Evolutionary conservation across 2,888 invertebrate genomes (phyloP), one percentile per base, ranked within the genome.

Genomic region (Stenodema calcarata): DNA sequence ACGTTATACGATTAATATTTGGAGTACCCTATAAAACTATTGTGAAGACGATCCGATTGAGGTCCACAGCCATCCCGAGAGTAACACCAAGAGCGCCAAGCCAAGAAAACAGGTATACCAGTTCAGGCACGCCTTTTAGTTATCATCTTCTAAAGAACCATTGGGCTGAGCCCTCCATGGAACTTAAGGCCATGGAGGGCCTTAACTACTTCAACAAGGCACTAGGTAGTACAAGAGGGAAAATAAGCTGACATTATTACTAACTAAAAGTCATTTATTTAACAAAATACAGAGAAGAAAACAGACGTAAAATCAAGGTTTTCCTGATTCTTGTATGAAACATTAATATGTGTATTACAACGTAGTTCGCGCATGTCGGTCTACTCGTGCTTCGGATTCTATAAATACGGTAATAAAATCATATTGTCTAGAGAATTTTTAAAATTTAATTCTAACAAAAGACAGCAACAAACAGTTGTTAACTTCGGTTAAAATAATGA

Each of bases 251-350:
- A 16, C 30, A 41, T n/a, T 18, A 54, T 35, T 28, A 23, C 84
- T 84, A 84, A 84, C 84, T 84, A 84, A 73, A 84, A 84, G 70
- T 84, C 84, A 54, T 84, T 84, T 84, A 84, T 84, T 84, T 73
- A 84, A 84, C 84, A 84, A 84, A 84, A 70, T 84, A 84, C 84
- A 73, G 75, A 35, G 73, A 27, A 73, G 73, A 47, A 75, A 84
- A 84, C 84, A 44, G 44, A 75, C 73, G 47, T 47, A 80, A 50
- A 54, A 80, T 80, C 47, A 54, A 30, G 14, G 54, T 30, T 80
- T 80, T 54, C 80, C 54, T 16, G 80, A 50, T 80, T 54, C 28
- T n/a, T 27, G 54, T 54, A 80, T 16, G 50, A 80, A 80, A 80
- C 27, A 41, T 41, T 18, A 9, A 23, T 75, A 23, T 41, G 78